These are phyloP conservation scores for Entomobrya proxima DNA, from an alignment of 2,888 invertebrate species.

Conservation along the genomic window DNA sequence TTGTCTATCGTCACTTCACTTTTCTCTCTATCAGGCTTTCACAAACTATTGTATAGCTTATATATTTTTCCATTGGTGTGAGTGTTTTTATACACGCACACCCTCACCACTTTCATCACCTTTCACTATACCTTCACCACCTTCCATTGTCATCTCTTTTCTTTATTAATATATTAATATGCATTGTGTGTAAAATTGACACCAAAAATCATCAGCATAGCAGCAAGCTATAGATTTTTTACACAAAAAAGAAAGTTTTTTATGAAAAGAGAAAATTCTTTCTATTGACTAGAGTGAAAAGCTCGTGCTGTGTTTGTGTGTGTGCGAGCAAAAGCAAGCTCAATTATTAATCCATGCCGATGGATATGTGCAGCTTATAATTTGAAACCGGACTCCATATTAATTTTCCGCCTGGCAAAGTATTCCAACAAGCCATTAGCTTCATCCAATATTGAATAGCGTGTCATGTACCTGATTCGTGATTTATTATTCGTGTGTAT, in stretches of 20 bases:
- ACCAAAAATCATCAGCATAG: neutral
- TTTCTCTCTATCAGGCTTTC: neutral
- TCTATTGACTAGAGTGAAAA: no score
- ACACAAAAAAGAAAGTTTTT: neutral
- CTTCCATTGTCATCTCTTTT: neutral
- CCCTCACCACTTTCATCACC: neutral
- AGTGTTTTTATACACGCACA: conserved; percentile 5
- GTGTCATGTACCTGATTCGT: conserved; percentile 40
- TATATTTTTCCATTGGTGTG: neutral
- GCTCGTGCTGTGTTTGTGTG: no score
- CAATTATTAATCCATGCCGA: no score
- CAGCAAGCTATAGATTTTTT: neutral
- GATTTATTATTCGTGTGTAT: conserved; percentile 50
- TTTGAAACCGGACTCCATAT: no score
- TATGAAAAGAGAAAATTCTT: no score
- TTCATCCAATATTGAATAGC: neutral
- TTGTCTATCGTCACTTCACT: no score
- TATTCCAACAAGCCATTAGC: no score
- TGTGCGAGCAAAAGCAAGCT: no score
- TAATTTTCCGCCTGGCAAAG: no score
- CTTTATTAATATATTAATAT: neutral
- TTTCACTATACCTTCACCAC: neutral
- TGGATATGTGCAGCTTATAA: no score
- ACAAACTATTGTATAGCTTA: conserved; percentile 8
- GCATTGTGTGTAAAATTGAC: neutral